Evolutionary conservation across 2,888 invertebrate species (phyloP), one percentile per base, ranked within the genome.

Genomic region (Nesidiocoris tenuis): DNA sequence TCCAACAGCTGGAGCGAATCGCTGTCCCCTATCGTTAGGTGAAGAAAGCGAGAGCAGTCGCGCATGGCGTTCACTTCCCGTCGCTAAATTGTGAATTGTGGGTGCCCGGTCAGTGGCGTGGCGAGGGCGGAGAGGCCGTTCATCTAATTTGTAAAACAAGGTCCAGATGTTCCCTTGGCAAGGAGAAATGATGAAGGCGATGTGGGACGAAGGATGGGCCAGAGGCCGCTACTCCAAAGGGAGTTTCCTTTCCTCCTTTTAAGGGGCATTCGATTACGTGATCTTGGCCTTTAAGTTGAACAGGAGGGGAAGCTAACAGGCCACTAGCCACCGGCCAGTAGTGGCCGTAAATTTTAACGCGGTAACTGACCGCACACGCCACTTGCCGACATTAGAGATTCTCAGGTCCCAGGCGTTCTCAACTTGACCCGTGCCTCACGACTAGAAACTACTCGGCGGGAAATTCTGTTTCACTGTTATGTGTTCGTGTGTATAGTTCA

Each of bases 131-230:
- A 24, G 70, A 24, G 70, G 70, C n/a, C 59, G 70, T 59, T 70
- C 70, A 59, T 70, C 59, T 70, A 70, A 70, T 70, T 70, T 70
- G 59, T 70, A 22, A 59, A 59, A 70, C 70, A 59, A 59, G 70
- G 57, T 39, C 65, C 39, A 39, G 65, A 65, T 65, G 25, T 65
- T 65, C 65, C 39, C 16, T 39, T 39, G 39, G 39, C 5, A 39
- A 39, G 39, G 12, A 39, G 39, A 12, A 39, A 39, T 39, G 39
- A 39, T 39, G 12, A 12, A 12, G 39, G 12, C 5, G 12, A 39
- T 12, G 39, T 39, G 39, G 12, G 12, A 39, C 5, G 3, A 7
- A 39, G 39, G 39, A 39, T 39, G 39, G 39, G 5, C 39, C 39
- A 39, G 39, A 3, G 39, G 39, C 39, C 12, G 5, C 39, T 7